Base-by-base conservation (phyloP, 2,113 vertebrate species). In the Emydocephalus ijimae region DNA sequence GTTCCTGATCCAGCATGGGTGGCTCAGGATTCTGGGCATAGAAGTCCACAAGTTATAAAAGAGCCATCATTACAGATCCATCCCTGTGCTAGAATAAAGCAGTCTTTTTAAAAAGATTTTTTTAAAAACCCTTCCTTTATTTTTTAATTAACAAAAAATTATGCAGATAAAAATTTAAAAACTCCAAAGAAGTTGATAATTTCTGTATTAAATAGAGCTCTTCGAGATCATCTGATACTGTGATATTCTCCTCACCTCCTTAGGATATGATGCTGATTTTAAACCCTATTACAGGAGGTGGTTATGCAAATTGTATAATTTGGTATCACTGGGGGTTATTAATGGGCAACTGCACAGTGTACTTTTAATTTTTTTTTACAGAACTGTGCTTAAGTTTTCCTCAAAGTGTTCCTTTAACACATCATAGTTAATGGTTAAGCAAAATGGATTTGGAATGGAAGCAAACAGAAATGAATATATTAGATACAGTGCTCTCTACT, bases 371-470 rank as follows among this genome's bases (percentile, higher is more conserved):
- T 4, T 69, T 43, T 8, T 18, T 74, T 94, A 89, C 12, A 52
- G 45, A 48, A 52, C 26, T 54, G 21, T 52, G 18, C 52, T 55
- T 93, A 86, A 54, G 9, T 90, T 29, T 90, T 64, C 57, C 39
- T 50, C 61, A 50, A 89, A 43, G 5, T 89, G 14, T 87, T 87
- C 1, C 89, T 94, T 90, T 64, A 45, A 59, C 89, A 21, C 89
- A 59, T 59, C 3, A 90, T 96, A 95, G 93, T 34, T 92, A 91
- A 89, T 52, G 10, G 6, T 91, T 87, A 90, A 64, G 92, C 92
- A 81, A 69, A 94, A 21, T 91, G 91, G 18, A 69, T 90, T 94
- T 94, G 45, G 59, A 85, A 23, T 91, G 90, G 61, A 89, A 87
- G 24, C 91, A 81, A 34, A 81, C 69, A 81, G n/a, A 74, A 81